Base-by-base conservation (phyloP, 2,888 invertebrate genomes). In the Campaea margaritaria region DNA sequence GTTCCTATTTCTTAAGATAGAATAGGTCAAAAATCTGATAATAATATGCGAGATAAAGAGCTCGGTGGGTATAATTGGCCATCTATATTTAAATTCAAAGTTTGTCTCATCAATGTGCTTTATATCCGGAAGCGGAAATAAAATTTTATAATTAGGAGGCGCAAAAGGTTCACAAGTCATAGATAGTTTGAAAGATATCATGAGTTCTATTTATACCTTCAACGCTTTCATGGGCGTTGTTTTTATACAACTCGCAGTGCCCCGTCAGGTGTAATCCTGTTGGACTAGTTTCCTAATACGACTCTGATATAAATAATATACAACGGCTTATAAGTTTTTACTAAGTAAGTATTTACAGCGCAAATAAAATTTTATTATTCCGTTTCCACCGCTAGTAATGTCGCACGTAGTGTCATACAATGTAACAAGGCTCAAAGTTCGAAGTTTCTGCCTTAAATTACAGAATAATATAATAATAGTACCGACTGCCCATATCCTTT, bases 161-260 rank as follows among this genome's bases (percentile, higher is more conserved):
- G n/a, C 36, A 36, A 36, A 34, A 36, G 3, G n/a, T 12, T n/a
- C 36, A 21, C 21, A 2, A 14, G 2, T 41, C 15, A 41, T 0
- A 31, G 13, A 34, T 41, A 2, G 48, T 14, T 28, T 31, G 38
- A 14, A 48, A 42, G 34, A 21, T 52, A 48, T 28, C 43, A 49
- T 47, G 48, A 44, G 57, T 66, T 78, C 78, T 84, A 85, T 84
- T 83, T 81, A 76, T 83, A 83, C 46, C 69, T 58, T 27, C 42
- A 67, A 68, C 74, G 82, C 82, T 85, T 85, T 86, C 84, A 76
- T 85, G 65, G 51, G 62, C 49, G 68, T 61, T 67, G 65, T 78
- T 77, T 77, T 73, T 74, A 73, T 64, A n/a, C 36, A n/a, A n/a
- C n/a, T n/a, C n/a, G n/a, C 36, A n/a, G 12, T 5, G 55, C 52